These are phyloP conservation scores for Papilio elwesi DNA, from an alignment of 2,888 invertebrate genomes.

Conservation along the genomic window DNA sequence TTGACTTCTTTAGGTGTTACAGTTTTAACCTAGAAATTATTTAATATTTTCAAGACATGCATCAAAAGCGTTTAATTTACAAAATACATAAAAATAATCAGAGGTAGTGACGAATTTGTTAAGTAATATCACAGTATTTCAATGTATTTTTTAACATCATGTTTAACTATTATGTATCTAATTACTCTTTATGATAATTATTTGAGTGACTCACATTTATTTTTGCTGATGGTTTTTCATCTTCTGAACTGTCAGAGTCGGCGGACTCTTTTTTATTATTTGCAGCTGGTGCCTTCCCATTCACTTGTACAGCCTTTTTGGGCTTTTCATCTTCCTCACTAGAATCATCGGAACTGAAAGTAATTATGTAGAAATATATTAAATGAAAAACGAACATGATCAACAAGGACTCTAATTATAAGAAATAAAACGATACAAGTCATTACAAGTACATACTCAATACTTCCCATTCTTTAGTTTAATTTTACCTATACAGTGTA, in stretches of 20 bases:
- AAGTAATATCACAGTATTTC: constrained; percentile 57
- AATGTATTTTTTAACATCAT: constrained; percentile 63
- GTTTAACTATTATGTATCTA: constrained; percentile 23
- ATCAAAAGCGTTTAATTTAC: not conserved
- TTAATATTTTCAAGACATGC: not conserved
- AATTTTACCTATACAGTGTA: too few species aligned
- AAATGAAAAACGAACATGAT: too few species aligned
- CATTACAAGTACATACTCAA: too few species aligned
- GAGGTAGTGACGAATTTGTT: constrained; percentile 77
- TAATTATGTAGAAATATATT: not conserved
- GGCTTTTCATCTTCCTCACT: constrained; percentile 61
- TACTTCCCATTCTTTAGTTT: too few species aligned
- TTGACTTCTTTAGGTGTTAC: constrained; percentile 57
- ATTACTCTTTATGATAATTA: not conserved
- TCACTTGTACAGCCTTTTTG: constrained; percentile 59
- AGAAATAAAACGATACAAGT: too few species aligned
- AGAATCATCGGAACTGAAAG: constrained; percentile 58
- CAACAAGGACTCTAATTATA: too few species aligned
- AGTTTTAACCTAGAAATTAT: constrained; percentile 45
- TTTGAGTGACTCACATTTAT: constrained; percentile 43
- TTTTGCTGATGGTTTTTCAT: constrained; percentile 62
- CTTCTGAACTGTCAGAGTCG: constrained; percentile 73
- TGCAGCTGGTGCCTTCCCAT: constrained; percentile 62
- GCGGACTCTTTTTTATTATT: constrained; percentile 69
- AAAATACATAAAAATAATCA: constrained; percentile 46